These are phyloP conservation scores for Hippocampus barbouri DNA, from an alignment of 2,113 vertebrate genomes.

Conservation along the genomic window DNA sequence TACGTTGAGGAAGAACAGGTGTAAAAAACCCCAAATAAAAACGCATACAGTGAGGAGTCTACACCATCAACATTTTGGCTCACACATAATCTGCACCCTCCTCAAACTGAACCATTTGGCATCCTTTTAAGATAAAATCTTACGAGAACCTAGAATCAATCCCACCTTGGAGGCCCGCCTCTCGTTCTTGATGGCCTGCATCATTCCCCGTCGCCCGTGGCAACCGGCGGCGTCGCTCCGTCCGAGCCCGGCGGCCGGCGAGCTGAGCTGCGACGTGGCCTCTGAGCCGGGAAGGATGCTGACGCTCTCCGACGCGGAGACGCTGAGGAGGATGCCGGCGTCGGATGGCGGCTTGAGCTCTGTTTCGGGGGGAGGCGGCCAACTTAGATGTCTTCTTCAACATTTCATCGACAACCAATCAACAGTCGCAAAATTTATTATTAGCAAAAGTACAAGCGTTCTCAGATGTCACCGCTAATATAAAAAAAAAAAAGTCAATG, in stretches of 20 bases:
- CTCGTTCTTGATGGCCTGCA: slow-evolving; percentile 98
- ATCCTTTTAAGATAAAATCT: too few species aligned
- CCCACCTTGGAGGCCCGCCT: slow-evolving; percentile 87
- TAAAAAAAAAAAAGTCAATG: too few species aligned
- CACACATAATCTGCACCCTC: not conserved
- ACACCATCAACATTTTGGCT: too few species aligned
- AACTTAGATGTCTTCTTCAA: not conserved
- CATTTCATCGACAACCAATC: too few species aligned
- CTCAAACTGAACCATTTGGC: not conserved
- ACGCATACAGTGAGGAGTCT: too few species aligned
- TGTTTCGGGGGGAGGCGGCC: slow-evolving; percentile 45
- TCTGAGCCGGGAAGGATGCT: slow-evolving; percentile 82
- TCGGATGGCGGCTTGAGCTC: slow-evolving; percentile 66
- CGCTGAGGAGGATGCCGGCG: slow-evolving; percentile 56
- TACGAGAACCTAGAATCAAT: not conserved
- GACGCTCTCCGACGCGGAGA: slow-evolving; percentile 65
- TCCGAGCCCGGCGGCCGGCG: slow-evolving; percentile 63
- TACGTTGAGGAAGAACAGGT: not conserved
- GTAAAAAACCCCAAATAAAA: not conserved
- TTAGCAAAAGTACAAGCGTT: too few species aligned
- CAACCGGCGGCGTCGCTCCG: slow-evolving; percentile 67
- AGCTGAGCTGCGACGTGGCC: slow-evolving; percentile 78
- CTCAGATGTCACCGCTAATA: too few species aligned
- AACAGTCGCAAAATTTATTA: too few species aligned
- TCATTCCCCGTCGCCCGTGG: slow-evolving; percentile 87